Base-by-base conservation (phyloP, 2,113 vertebrate genomes). In the Pundamilia nyererei region DNA sequence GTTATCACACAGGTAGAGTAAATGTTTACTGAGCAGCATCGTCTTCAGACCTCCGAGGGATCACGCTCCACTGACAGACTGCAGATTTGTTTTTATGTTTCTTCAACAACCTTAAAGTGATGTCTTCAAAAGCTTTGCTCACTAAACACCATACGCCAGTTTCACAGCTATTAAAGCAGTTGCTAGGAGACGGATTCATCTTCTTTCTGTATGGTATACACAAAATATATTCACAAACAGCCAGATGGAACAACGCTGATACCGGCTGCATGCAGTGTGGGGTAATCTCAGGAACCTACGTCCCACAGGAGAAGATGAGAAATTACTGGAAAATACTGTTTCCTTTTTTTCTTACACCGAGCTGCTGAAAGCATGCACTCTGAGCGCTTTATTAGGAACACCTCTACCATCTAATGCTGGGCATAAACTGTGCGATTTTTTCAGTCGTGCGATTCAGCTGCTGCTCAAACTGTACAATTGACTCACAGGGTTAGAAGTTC, bases 121-220 rank as follows among this genome's bases (percentile, higher is more conserved):
- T 81, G 56, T 54, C 82, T 87, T 58, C 80, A 85, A 83, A 90
- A 80, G 88, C 82, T 11, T 87, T 82, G 77, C 81, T 68, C 84
- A 47, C 91, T 53, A 89, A 92, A 79, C 26, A 9, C 58, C 51
- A 15, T 11, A 51, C 10, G 4, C 49, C 40, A 54, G 35, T 58
- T 75, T 80, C 86, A 65, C 87, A 26, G 83, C 82, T 87, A 86
- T 92, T 91, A 85, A 72, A 87, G 85, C 62, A 2, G 93, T 94
- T 93, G 92, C 92, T 93, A 92, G 90, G 93, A 91, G 89, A 94
- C 91, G 45, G 87, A 85, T 84, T 88, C 33, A 38, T 72, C 68
- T 45, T 79, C 49, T 85, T 83, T 88, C 82, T 82, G 80, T 53
- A 40, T n/a, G 15, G 26, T 79, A 84, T 12, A 87, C 60, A 86